Base-by-base conservation (phyloP, 2,797 vertebrate genomes). In the Onychomys leucogaster region DNA sequence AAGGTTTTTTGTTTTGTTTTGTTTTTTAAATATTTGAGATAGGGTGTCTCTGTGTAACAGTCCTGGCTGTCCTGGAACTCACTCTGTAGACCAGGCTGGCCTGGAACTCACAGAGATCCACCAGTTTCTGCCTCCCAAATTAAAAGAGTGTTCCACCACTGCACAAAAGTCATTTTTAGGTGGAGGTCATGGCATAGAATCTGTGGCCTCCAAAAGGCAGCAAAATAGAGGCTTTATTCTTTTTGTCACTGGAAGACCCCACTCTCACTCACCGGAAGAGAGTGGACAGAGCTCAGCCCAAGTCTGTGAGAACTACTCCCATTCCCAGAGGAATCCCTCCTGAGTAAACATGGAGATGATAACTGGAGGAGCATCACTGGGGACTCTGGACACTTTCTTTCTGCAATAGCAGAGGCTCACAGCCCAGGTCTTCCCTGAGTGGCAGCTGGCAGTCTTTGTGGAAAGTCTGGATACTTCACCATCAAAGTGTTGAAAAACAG, bases 381-480 rank as follows among this genome's bases (percentile, higher is more conserved):
- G 27, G 67, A 85, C 4, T 65, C 81, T 65, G 21, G 49, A 67
- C 12, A 41, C 11, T n/a, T 65, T 65, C 16, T 87, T 59, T 71
- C 67, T 5, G 10, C 14, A 77, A 37, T 34, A 46, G 59, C 85
- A 88, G 61, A 84, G 37, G 29, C 65, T 81, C 82, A n/a, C 10
- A 23, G 27, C n/a, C 63, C 67, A 82, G 11, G 5, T 46, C 78
- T 89, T 82, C 32, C 55, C 57, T 91, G 89, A 67, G 69, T 67
- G 8, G 49, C 32, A 3, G 86, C 76, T 94, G 94, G 92, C 73
- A 91, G 25, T 16, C 9, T 80, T 6, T 19, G 7, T 84, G 96
- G 96, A 96, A 96, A 96, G 80, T 91, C 57, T 94, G n/a, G 25
- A 34, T 87, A 91, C 89, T 78, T 80, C 83, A 75, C 43, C 87